Evolutionary conservation across 2,797 vertebrate genomes (phyloP).

Genomic region (Apogon talboti): DNA sequence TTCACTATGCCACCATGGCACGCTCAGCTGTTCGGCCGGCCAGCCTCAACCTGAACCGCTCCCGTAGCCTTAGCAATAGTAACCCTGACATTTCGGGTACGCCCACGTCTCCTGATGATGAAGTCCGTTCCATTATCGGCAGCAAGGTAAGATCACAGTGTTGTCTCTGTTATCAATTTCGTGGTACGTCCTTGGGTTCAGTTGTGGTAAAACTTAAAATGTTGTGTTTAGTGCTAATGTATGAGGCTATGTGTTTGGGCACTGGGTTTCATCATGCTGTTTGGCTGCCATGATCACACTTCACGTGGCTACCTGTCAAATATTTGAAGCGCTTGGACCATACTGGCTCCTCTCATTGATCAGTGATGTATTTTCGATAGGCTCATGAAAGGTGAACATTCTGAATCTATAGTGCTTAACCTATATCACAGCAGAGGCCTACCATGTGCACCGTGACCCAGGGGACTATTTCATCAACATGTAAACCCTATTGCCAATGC

Average conservation of each 20-base stretch:
- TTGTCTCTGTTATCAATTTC: neutral
- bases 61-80: conserved; percentile 98
- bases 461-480: conserved; percentile 53
- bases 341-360: conserved; percentile 28
- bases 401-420: conserved; percentile 34
- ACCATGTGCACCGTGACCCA: conserved; percentile 55
- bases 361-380: conserved; percentile 39
- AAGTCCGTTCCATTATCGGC: conserved; percentile 96
- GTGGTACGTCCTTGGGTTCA: neutral
- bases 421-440: conserved; percentile 22
- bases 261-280: conserved; percentile 7
- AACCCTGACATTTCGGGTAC: conserved; percentile 98
- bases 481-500: conserved; percentile 60
- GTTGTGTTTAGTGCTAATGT: neutral
- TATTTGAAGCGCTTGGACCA: conserved; percentile 24
- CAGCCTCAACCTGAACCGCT: conserved; percentile 96
- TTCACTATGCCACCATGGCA: conserved; percentile 99
- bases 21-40: conserved; percentile 94
- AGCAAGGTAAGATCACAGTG: conserved; percentile 88
- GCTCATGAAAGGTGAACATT: conserved; percentile 11
- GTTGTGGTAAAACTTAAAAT: neutral
- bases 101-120: conserved; percentile 95
- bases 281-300: conserved; percentile 7
- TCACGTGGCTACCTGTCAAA: conserved; percentile 27
- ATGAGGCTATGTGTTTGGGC: conserved; percentile 3